Base-by-base conservation (phyloP, 2,888 invertebrate species). In the Alloscopus bannaensis region DNA sequence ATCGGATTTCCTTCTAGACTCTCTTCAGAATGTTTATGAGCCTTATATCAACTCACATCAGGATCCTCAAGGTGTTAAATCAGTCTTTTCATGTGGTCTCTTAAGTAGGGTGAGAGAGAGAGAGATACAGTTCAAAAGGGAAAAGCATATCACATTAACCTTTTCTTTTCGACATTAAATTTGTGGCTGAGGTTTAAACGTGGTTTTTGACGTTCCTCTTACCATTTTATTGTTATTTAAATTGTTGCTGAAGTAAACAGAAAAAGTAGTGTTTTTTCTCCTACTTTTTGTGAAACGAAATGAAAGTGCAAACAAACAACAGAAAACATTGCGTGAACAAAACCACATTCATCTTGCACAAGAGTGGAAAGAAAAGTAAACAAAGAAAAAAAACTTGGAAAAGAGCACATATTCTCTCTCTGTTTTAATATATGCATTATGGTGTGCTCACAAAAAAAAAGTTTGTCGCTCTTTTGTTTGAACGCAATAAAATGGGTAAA, bases 81-180 rank as follows among this genome's bases (percentile, higher is more conserved):
- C 24, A 52, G 16, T 60, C 16, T 60, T 31, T 22, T 18, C 11
- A 20, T 22, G 20, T 60, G 29, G 11, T 22, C 59, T 13, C 4
- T 13, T 36, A 4, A 57, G 57, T 3, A 28, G 11, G 13, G 18
- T 18, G 57, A 28, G 28, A 57, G 42, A 45, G 16, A 59, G 16
- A 6, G 24, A 16, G 20, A 55, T 24, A 18, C 20, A 22, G 20
- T 8, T 22, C 4, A 29, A 18, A 59, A 29, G 3, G 29, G 13
- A 26, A 26, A 29, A 59, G 26, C 28, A 28, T 64, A 64, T 42
- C 22, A 26, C 64, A 64, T 64, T 64, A 64, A 42, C 64, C 45
- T 64, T 36, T 28, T 11, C 29, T 18, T 45, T 45, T 29, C 11
- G 31, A 36, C 60, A 36, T 60, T 60, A 60, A 60, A 31, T 36